These are phyloP conservation scores for Poecilia gillii DNA, from an alignment of 2,797 vertebrate species.

Conservation along the genomic window DNA sequence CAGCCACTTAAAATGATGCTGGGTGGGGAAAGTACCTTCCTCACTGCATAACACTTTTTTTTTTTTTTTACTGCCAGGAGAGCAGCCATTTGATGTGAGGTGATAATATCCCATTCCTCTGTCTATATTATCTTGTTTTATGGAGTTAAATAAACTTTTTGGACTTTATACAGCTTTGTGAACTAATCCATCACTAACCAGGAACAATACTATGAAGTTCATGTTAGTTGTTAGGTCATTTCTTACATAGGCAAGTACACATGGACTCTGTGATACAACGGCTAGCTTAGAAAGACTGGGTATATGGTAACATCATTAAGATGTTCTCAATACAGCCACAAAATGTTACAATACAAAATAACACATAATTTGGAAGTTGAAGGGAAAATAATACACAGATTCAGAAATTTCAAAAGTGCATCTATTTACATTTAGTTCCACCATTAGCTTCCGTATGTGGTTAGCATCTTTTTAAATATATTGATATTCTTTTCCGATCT, in stretches of 20 bases:
- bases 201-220: not conserved
- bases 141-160: not conserved
- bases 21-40: not conserved
- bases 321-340: not conserved
- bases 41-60: not conserved
- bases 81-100: conserved; percentile 1
- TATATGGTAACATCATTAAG: not conserved
- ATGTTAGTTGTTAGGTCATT: not conserved
- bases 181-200: not conserved
- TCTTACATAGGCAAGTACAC: too few species aligned
- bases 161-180: not conserved
- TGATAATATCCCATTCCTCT: not conserved
- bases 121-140: not conserved
- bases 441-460: not conserved
- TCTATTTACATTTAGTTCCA: not conserved
- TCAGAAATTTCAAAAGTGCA: too few species aligned
- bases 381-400: too few species aligned
- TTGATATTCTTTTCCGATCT: not conserved
- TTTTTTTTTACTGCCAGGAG: not conserved
- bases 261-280: not conserved
- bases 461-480: not conserved
- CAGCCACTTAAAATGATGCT: not conserved
- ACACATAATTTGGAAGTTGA: too few species aligned
- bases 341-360: too few species aligned
- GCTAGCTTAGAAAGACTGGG: not conserved